Base-by-base conservation (phyloP, 1,140 invertebrate genomes). In the Micrasema minimum region DNA sequence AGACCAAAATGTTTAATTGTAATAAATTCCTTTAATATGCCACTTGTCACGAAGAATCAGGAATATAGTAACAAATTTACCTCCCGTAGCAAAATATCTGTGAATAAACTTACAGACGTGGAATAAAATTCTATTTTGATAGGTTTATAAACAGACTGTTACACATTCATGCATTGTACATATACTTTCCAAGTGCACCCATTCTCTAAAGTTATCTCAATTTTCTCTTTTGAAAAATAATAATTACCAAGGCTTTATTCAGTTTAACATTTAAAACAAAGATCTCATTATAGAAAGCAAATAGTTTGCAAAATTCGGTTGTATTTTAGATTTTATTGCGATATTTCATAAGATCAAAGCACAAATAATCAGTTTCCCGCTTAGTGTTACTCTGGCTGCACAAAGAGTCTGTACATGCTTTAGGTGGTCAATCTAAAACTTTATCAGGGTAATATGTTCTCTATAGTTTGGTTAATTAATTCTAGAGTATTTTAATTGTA, bases 61-160 rank as follows among this genome's bases (percentile, higher is more conserved):
- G 37, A 71, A 71, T 65, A 46, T 31, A 14, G 14, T 61, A 72
- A 72, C 45, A 43, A 67, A 72, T 72, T 72, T 72, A 67, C 48
- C 66, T 53, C 66, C 57, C 61, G n/a, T 72, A 55, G 66, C 50
- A 68, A 64, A 62, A 62, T 68, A 62, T 65, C 55, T 68, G 70
- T 68, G 55, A 68, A 55, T 68, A 68, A 64, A 72, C 57, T 69
- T 72, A 72, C 31, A 37, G 62, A 37, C 55, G 55, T 64, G 55
- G 71, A 72, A 72, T 68, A 18, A 35, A 41, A 55, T 62, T 72
- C 74, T 75, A 72, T 75, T 75, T 75, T 75, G 74, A 72, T 75
- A 75, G 59, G 74, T 75, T 75, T 72, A 69, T 72, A 72, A 38
- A 69, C 62, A 53, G 66, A 48, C 37, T 69, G 66, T 69, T 69